Base-by-base conservation (phyloP, 2,113 vertebrate genomes). In the Paramormyrops kingsleyae region DNA sequence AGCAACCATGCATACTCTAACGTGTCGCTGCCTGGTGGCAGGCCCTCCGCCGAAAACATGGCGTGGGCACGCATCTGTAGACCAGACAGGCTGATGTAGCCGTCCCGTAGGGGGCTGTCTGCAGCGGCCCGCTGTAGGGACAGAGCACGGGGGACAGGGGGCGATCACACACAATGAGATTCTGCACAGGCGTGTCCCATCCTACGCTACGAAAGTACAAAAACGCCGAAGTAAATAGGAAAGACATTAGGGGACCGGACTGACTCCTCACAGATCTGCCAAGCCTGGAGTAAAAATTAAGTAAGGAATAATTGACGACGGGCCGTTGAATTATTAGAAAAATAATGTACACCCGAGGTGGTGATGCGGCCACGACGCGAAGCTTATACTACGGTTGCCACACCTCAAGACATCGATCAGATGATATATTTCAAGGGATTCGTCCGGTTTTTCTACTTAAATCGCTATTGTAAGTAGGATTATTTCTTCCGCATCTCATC, bases 1-100 rank as follows among this genome's bases (percentile, higher is more conserved):
- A 99, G 99, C 46, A 99, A 95, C 99, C 99, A 99, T 0, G 98
- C 98, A 0, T 99, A 99, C 92, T 99, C 99, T 88, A 99, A 92
- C 0, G 97, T 98, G 90, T 99, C 97, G 2, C 95, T 98, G 35
- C 97, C 98, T 42, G 97, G 91, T 21, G 97, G 97, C 74, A 99
- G 94, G 10, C 98, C 98, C 93, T 99, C 97, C 0, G 96, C 97
- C 0, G 99, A 99, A 91, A 99, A 99, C 98, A 99, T 99, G 52
- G 98, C 99, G 0, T 99, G 98, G 27, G 99, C 99, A 4, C 98
- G 96, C 94, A 99, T 94, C 96, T 99, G 99, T 91, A 99, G 95
- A 24, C 99, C 98, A 0, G 98, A 98, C 90, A 99, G 95, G 93
- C 95, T 98, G 90, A 99, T 95, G 93, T 99, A 97, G 19, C 99